phyloP scores from a whole-genome alignment of 1,140 invertebrate genomes.

The Drosophila mayri region DNA sequence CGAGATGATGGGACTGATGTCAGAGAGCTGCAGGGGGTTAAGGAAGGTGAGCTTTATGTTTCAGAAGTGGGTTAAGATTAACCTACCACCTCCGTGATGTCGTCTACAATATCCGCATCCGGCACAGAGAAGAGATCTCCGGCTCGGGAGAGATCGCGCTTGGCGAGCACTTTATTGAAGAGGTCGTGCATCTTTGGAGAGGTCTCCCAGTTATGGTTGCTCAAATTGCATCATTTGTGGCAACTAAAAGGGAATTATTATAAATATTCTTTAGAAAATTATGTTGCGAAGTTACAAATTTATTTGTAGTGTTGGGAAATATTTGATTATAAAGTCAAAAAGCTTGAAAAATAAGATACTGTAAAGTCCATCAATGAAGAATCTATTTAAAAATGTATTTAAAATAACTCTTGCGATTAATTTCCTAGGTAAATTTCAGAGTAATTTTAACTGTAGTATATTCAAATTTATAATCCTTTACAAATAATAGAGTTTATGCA shows the following conservation, averaged over 20 bases:
- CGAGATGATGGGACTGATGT: slow-evolving; percentile 92
- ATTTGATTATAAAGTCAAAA: background rate
- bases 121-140: slow-evolving; percentile 96
- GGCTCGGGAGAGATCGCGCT: slow-evolving; percentile 94
- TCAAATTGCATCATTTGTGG: slow-evolving; percentile 51
- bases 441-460: background rate
- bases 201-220: slow-evolving; percentile 24
- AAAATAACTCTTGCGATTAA: background rate
- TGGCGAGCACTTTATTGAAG: slow-evolving; percentile 93
- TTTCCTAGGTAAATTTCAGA: rapidly evolving
- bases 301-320: background rate
- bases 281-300: background rate
- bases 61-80: slow-evolving; percentile 28
- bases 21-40: slow-evolving; percentile 86
- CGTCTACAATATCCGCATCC: slow-evolving; percentile 93
- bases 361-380: background rate
- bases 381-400: background rate
- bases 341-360: background rate
- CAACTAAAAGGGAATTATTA: slow-evolving; percentile 17
- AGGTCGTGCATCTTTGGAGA: slow-evolving; percentile 91
- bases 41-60: background rate
- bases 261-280: background rate
- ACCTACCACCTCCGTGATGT: slow-evolving; percentile 93
- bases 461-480: background rate
- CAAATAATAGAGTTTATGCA: too few relatives aligned